Evolutionary conservation across 2,113 vertebrate genomes (phyloP), one percentile per base, ranked within the genome.

Genomic region (Ginglymostoma cirratum): DNA sequence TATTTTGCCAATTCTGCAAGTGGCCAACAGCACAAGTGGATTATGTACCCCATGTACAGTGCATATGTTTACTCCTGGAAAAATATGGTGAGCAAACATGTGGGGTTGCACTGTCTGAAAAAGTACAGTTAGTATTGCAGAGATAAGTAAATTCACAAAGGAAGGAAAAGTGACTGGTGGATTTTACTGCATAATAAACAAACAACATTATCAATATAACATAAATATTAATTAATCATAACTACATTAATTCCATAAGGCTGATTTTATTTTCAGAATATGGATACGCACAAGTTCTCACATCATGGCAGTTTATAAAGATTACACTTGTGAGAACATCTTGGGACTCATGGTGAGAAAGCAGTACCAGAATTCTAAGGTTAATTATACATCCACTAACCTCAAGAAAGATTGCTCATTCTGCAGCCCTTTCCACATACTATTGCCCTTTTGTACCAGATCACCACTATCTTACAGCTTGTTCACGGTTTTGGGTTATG

Each of bases 281-380:
- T 45, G 66, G 38, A 24, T 48, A 21, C 23, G 38, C 87, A 0
- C 48, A 19, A 0, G 27, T 61, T 61, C 27, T 95, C 97, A 97
- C 97, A 97, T 97, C 97, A 97, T 98, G 98, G 97, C 97, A 97
- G 97, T 98, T 97, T 98, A 98, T 98, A 96, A 97, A 98, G 96
- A 96, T 96, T 96, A 96, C 97, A 97, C 96, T 97, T 96, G 83
- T 86, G 96, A 96, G 96, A 97, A 96, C 93, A 95, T 96, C 45
- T 94, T 96, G n/a, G 94, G 96, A 5, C 96, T 97, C 95, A 96
- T 95, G 96, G 96, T 96, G 96, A 96, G 34, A 95, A 94, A 96
- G 96, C 96, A 97, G 96, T 96, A 96, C 87, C 52, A 3, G 98
- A 97, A 98, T 98, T 97, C 97, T 98, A 98, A 97, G 97, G 97